Evolutionary conservation across 2,888 invertebrate genomes (phyloP).

Genomic region (Temnothorax rugatulus): DNA sequence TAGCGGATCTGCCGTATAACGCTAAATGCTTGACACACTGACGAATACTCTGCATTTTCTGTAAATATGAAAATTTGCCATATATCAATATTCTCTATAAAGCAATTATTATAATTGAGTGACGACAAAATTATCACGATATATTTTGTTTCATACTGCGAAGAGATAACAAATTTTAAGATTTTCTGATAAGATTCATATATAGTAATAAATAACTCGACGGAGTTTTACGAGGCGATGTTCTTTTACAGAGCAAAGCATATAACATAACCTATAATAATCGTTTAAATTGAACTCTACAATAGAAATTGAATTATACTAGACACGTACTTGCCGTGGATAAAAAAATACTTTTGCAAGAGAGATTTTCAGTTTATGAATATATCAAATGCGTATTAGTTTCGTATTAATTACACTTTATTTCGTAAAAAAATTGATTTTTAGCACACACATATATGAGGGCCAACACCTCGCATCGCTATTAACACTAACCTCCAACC

Average conservation of each 20-base stretch:
- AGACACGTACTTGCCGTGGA: background rate
- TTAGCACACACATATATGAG: background rate
- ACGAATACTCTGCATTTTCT: conserved; percentile 66
- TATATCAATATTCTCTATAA: background rate
- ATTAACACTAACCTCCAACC: background rate
- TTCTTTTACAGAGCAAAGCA: background rate
- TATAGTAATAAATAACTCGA: background rate
- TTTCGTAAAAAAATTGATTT: background rate
- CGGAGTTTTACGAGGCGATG: background rate
- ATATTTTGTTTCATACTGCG: background rate
- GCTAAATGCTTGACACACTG: conserved; percentile 42
- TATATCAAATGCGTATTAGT: background rate
- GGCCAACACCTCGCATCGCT: too few relatives aligned
- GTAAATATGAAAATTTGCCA: background rate
- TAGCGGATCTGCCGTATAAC: conserved; percentile 6
- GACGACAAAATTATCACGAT: background rate
- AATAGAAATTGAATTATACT: too few relatives aligned
- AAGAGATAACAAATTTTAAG: background rate
- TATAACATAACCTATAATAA: conserved; percentile 18
- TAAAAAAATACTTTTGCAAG: background rate
- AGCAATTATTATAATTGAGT: background rate
- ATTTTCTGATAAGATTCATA: background rate
- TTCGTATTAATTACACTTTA: background rate
- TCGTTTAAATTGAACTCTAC: background rate
- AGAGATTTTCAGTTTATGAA: background rate